Percentiles rank a stretch among this genome's conserved stretches.
These are phyloP conservation scores for Pseudopodoces humilis DNA, from an alignment of 2,113 vertebrate genomes.

Conservation along the genomic window DNA sequence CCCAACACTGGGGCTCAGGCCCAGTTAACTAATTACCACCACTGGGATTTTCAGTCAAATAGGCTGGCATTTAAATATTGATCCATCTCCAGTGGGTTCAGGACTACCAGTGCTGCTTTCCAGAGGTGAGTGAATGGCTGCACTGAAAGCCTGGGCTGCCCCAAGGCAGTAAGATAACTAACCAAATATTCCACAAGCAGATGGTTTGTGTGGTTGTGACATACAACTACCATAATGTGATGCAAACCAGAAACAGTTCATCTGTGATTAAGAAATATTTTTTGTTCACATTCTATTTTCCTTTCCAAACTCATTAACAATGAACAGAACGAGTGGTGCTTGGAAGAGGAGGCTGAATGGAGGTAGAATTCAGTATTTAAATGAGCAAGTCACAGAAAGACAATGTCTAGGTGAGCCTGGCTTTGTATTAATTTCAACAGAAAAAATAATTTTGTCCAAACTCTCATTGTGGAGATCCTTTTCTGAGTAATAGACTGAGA, in stretches of 20 bases:
- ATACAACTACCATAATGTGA: neutral
- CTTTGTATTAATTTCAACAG: neutral
- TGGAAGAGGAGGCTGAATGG: neutral
- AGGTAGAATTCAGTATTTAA: neutral
- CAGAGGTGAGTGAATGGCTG: neutral
- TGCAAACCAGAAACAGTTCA: neutral
- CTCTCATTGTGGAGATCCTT: neutral
- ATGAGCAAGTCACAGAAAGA: neutral
- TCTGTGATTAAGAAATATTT: neutral
- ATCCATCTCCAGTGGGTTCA: neutral
- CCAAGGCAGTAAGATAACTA: neutral
- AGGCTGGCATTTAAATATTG: neutral
- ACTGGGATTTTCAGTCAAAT: neutral
- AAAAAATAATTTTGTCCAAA: neutral
- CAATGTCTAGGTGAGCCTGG: neutral
- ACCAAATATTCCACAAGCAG: neutral
- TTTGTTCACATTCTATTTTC: neutral
- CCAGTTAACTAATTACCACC: neutral
- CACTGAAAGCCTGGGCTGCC: neutral
- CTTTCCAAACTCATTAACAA: neutral
- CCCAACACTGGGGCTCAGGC: neutral
- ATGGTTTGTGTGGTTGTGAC: neutral
- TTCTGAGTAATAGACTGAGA: conserved; percentile 1
- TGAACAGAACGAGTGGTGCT: neutral
- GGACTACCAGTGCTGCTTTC: neutral